Base-by-base conservation (phyloP, 2,797 vertebrate species). In the Tragelaphus oryx region DNA sequence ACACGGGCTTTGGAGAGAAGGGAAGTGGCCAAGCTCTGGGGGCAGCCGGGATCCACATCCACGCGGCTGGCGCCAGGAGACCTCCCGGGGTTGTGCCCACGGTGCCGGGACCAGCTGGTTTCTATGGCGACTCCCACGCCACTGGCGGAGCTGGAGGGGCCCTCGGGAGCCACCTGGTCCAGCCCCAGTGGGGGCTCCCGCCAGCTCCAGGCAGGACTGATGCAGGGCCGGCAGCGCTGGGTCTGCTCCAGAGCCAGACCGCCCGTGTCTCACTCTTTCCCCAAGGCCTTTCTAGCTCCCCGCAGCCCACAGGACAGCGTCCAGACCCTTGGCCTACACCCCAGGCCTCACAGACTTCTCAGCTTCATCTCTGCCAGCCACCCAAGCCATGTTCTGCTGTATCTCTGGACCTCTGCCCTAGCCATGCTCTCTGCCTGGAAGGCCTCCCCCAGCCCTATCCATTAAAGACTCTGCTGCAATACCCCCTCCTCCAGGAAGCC, bases 41-140 rank as follows among this genome's bases (percentile, higher is more conserved):
- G 50, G 74, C n/a, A 74, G 74, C 54, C 22, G 17, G 74, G 65
- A 79, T 88, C 89, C 95, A 65, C 46, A 55, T 57, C 78, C 91
- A 62, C 1, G 12, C 3, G 84, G 91, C 90, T 76, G n/a, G 62
- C 0, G 0, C 95, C 88, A 28, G 18, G 28, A 79, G 92, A 91
- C 86, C 87, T 48, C 54, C 78, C 3, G 2, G 86, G 89, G 88
- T 80, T 76, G 93, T 95, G 94, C 93, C 95, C 55, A 44, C 8
- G 2, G 2, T 0, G 8, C 0, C 4, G 88, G 94, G 86, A 95
- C 75, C 2, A 4, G 87, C 83, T 93, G 87, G 96, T 97, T 97
- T 95, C 96, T 94, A 96, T 95, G 94, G 96, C 65, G 50, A 96
- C 78, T 54, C 62, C 79, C 59, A 95, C 57, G 82, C 60, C 28